Evolutionary conservation across 1,140 invertebrate genomes (phyloP).

Genomic region (Heliconius melpomene): DNA sequence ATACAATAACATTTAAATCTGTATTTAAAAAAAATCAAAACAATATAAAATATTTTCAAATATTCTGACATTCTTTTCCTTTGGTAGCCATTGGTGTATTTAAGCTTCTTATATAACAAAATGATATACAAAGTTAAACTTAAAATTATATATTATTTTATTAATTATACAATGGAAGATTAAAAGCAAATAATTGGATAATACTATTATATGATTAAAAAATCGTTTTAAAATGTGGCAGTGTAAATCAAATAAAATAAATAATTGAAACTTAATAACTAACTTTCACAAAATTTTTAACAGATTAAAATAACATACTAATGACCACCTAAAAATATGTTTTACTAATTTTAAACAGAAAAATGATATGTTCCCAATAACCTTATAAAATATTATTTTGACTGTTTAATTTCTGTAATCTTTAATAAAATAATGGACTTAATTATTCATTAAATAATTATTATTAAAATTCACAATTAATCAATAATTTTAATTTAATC

Average conservation of each 20-base stretch:
- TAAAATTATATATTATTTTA: not conserved
- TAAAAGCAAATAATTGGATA: not conserved
- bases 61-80: not conserved
- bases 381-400: not conserved
- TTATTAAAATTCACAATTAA: too few relatives aligned
- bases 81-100: not conserved
- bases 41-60: too few relatives aligned
- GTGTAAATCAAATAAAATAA: not conserved
- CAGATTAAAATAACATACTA: not conserved
- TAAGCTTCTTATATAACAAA: not conserved
- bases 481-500: not conserved
- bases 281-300: too few relatives aligned
- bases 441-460: too few relatives aligned
- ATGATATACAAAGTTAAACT: not conserved
- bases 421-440: too few relatives aligned
- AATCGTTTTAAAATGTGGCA: not conserved
- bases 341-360: not conserved
- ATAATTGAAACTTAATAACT: not conserved
- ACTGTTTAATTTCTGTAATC: not conserved
- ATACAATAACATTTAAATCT: not conserved
- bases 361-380: not conserved
- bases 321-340: conserved; percentile 23
- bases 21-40: too few relatives aligned
- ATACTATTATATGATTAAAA: not conserved
- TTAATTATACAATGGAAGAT: not conserved